Base-by-base conservation (phyloP, 2,113 vertebrate genomes). In the Xiphophorus hellerii region DNA sequence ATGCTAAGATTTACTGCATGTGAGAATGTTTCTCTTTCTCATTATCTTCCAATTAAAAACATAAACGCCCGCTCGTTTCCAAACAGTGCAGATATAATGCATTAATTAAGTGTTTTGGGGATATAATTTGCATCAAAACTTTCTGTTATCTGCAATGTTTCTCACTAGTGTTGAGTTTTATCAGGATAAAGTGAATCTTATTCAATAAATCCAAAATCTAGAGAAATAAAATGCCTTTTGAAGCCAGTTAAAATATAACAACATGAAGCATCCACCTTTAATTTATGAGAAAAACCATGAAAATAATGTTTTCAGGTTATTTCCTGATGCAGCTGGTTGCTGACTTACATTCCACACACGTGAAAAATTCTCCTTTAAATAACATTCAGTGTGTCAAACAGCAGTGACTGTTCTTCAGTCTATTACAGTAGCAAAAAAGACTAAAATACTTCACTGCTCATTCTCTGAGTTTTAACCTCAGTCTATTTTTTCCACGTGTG, bases 331-430 rank as follows among this genome's bases (percentile, higher is more conserved):
- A 6, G 29, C 33, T 28, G 29, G 13, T 35, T 35, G 37, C 10
- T 35, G 33, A 75, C 25, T 58, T 71, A n/a, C 30, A 68, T 87
- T 83, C 77, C 78, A 54, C 4, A 0, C 5, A 35, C 39, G 27
- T 76, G 82, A 86, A 61, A 85, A 77, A 82, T 84, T 86, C 79
- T 70, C 79, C 29, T 73, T 84, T 81, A 27, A 27, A 10, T 28
- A 37, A 25, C 31, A 67, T 31, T 44, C 29, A 74, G 6, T 2
- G 27, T 69, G 37, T 88, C 83, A 76, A 8, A 39, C 51, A 27
- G 10, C 3, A 28, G 27, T 81, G 81, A 84, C 74, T 71, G 35
- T 28, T 74, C 66, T 67, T 17, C 33, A 2, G 44, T n/a, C 51
- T 75, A 81, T 80, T 76, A 28, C 81, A 3, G 72, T 25, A 66